Base-by-base conservation (phyloP, 2,797 vertebrate species). In the Eulemur mongoz region DNA sequence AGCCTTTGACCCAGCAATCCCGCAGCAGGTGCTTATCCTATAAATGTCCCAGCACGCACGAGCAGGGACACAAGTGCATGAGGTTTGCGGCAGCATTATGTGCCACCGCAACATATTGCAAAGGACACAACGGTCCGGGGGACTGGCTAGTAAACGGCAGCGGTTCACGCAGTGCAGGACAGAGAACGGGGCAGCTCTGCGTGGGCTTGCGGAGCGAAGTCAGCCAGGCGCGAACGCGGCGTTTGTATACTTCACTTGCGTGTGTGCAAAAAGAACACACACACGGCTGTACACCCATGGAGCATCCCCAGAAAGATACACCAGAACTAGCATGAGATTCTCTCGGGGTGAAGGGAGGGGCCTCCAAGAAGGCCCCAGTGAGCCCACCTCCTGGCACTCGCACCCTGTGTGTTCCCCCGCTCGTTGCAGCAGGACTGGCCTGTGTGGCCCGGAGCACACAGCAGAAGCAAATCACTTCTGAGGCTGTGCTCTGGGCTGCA, bases 1-100 rank as follows among this genome's bases (percentile, higher is more conserved):
- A 18, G 67, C 61, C 32, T 57, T 1, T 43, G 52, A 63, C 20
- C 5, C 43, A 2, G n/a, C 7, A 1, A 14, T 13, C 30, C 22
- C 20, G 17, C 22, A 11, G 48, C 18, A 9, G 69, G 67, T 15
- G 2, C 1, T 25, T 9, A 50, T 2, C 50, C 75, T 43, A 1
- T 18, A 20, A 59, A 17, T 5, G 61, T 8, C 4, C 13, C 13
- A 13, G 79, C 18, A 7, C 0, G 1, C 4, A 0, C 0, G 3
- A 45, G 73, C 32, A 52, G 3, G 0, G 61, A 22, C 45, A 7
- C 13, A 0, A 18, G n/a, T 2, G 4, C 2, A 0, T 2, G 65
- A 7, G 18, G n/a, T 50, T n/a, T 40, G 15, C 40, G 4, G 14
- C 5, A 1, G 32, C 2, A 0, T 52, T 43, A 35, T 20, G 11